Evolutionary conservation across 2,888 invertebrate species (phyloP).

Genomic region (Lasioglossum malachurum): DNA sequence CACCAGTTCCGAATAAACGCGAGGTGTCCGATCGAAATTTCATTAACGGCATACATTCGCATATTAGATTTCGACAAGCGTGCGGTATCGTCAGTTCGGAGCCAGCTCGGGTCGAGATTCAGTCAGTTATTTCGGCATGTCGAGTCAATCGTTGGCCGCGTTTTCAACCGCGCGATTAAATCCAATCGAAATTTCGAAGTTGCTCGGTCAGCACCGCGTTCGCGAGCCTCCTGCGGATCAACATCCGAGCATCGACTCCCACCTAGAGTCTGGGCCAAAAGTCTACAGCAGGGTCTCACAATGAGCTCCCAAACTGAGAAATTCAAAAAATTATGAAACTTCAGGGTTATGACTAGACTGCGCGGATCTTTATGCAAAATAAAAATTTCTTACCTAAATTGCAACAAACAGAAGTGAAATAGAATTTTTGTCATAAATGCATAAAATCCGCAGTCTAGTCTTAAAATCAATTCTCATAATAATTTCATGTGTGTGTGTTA

Average conservation of each 20-base stretch:
- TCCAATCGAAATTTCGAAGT: constrained; percentile 21
- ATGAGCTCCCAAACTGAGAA: no score
- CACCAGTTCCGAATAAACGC: neutral
- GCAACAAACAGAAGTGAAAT: no score
- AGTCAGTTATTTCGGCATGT: neutral
- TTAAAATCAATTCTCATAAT: no score
- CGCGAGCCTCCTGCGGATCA: neutral
- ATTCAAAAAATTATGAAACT: no score
- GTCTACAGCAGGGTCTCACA: neutral
- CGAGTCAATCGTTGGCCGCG: constrained; percentile 9
- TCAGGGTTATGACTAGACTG: no score
- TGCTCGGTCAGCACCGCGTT: constrained; percentile 9
- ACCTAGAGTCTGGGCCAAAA: no score
- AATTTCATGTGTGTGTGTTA: no score
- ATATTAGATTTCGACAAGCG: constrained; percentile 5
- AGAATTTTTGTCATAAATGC: no score
- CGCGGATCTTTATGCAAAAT: no score
- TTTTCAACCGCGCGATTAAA: constrained; percentile 25
- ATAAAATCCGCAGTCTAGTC: no score
- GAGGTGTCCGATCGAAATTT: neutral
- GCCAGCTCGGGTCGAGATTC: neutral
- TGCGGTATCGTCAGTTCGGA: neutral
- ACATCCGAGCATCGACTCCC: neutral
- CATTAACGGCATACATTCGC: constrained; percentile 14
- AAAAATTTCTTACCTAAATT: no score